Percentiles rank a stretch among this genome's conserved stretches.
Evolutionary conservation across 2,797 vertebrate genomes (phyloP).

Genomic region (Syngnathus acus): DNA sequence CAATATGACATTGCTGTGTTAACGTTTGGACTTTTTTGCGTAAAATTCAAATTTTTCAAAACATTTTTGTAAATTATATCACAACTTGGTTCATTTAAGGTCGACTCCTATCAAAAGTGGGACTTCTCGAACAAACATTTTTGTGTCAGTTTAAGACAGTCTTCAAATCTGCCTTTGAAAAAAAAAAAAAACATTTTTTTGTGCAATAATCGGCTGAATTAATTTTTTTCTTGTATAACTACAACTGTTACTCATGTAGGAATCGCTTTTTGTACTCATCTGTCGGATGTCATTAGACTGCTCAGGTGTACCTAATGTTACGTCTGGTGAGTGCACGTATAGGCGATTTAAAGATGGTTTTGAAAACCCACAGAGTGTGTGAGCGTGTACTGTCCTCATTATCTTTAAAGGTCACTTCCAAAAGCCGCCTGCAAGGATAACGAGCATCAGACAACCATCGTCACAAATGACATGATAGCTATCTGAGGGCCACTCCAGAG

Average conservation of each 20-base stretch:
- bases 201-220: background rate
- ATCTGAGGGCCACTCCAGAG: slow-evolving; percentile 35
- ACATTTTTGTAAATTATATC: background rate
- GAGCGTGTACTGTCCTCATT: slow-evolving; percentile 27
- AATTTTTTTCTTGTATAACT: background rate
- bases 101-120: no score
- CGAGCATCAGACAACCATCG: slow-evolving; percentile 30
- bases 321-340: background rate
- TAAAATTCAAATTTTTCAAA: background rate
- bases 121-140: no score
- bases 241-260: background rate
- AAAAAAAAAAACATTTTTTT: background rate
- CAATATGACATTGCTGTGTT: no score
- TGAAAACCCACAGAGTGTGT: slow-evolving; percentile 22
- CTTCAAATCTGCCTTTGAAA: no score
- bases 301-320: background rate
- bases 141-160: no score
- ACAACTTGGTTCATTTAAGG: no score
- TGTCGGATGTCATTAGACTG: background rate
- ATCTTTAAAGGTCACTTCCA: slow-evolving; percentile 49
- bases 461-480: slow-evolving; percentile 47
- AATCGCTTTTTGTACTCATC: background rate
- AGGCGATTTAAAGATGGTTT: background rate
- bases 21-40: background rate
- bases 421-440: slow-evolving; percentile 41